These are phyloP conservation scores for Apistogramma diplotaenia DNA, from an alignment of 2,113 vertebrate species.

Conservation along the genomic window DNA sequence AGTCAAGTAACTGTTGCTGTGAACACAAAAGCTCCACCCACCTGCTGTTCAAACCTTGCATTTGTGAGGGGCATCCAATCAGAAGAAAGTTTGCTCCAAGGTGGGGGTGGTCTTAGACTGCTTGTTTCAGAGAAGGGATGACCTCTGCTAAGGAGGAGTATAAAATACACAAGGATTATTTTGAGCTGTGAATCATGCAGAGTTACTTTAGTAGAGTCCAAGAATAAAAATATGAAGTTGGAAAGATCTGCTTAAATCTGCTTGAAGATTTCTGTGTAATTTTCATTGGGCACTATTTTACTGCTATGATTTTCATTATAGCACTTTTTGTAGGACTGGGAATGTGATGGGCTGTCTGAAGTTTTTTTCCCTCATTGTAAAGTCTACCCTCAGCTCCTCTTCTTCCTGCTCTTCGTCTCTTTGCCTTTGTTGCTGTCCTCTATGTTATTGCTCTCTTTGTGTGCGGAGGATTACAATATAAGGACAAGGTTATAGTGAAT, in stretches of 20 bases:
- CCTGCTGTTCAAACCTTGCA: background rate
- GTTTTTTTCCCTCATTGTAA: background rate
- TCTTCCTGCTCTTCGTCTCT: constrained; percentile 12
- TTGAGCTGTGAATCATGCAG: too few species aligned
- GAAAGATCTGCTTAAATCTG: too few species aligned
- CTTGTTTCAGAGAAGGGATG: background rate
- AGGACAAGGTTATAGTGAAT: constrained; percentile 54
- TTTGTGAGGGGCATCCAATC: background rate
- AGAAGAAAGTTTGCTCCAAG: background rate
- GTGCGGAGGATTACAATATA: constrained; percentile 39
- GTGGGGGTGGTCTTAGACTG: background rate
- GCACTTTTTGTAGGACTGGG: background rate
- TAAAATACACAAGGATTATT: background rate
- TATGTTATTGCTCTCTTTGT: constrained; percentile 39
- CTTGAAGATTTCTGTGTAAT: background rate
- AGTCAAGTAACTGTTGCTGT: too few species aligned
- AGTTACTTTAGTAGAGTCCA: background rate
- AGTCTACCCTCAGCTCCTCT: constrained; percentile 18
- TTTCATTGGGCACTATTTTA: background rate
- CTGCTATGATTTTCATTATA: too few species aligned
- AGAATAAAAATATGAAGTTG: background rate
- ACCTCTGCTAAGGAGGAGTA: background rate
- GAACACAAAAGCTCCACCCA: background rate
- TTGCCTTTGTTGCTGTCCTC: constrained; percentile 5
- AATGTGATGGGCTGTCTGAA: background rate